Conservation (phyloP, 1,140 invertebrate species). For the Pseudomyrmex cubaensis region DNA sequence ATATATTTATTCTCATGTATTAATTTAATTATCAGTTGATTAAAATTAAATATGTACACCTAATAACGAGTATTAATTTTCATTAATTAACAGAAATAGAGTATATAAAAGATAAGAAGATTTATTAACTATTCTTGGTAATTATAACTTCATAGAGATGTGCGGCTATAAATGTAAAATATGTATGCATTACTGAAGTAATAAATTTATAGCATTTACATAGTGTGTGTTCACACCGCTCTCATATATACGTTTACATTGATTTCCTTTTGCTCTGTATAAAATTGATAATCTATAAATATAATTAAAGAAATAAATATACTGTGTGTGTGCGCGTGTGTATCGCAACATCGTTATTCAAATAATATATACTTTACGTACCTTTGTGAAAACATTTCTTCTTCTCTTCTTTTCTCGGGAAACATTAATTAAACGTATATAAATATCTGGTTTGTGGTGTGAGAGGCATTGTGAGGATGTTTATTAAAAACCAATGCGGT, state of each 20-base stretch:
- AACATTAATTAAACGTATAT: not conserved
- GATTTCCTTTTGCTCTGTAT: not conserved
- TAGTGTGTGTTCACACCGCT: not conserved
- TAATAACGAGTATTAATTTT: conserved; percentile 24
- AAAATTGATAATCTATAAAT: conserved; percentile 10
- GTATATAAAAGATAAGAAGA: not conserved
- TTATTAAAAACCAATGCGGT: conserved; percentile 39
- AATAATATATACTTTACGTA: conserved; percentile 26
- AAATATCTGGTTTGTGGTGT: too few relatives aligned
- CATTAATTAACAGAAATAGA: not conserved
- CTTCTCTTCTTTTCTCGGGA: not conserved
- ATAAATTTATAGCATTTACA: not conserved
- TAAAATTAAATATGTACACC: conserved; percentile 21
- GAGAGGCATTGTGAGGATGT: not conserved
- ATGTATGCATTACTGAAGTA: conserved; percentile 18
- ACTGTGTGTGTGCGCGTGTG: not conserved
- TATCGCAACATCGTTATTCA: not conserved
- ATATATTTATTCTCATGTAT: not conserved
- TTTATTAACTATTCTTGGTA: not conserved
- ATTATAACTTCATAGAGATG: conserved; percentile 10
- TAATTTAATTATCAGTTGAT: conserved; percentile 38
- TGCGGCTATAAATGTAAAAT: not conserved
- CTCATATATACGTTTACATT: not conserved
- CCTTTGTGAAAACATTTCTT: not conserved
- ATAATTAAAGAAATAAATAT: not conserved